phyloP scores from a whole-genome alignment of 1,140 invertebrate species.

The Chelonus insularis region DNA sequence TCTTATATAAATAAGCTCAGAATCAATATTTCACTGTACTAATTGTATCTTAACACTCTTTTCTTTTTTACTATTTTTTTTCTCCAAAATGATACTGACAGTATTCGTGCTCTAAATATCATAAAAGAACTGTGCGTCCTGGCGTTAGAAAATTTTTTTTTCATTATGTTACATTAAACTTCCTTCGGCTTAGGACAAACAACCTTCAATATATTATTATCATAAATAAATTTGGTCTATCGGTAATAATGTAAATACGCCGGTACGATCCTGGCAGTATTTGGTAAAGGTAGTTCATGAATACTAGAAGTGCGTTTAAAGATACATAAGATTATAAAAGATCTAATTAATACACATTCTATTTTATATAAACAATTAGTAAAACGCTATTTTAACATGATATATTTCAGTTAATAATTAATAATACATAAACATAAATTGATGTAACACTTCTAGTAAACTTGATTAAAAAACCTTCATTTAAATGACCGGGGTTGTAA shows the following conservation, averaged over 20 bases:
- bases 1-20: not conserved
- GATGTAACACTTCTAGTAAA: conserved; percentile 24
- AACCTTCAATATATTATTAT: conserved; percentile 61
- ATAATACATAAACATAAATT: conserved; percentile 1
- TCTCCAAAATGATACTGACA: not conserved
- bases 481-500: conserved; percentile 44
- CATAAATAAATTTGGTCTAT: conserved; percentile 63
- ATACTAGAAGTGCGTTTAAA: conserved; percentile 39
- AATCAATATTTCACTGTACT: not conserved
- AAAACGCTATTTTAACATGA: not conserved
- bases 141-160: conserved; percentile 54
- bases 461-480: conserved; percentile 42
- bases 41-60: not conserved
- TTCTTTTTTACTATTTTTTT: not conserved
- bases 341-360: not conserved
- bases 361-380: not conserved
- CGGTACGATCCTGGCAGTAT: conserved; percentile 58
- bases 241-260: conserved; percentile 61
- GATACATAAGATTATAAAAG: conserved; percentile 1
- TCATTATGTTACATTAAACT: conserved; percentile 57
- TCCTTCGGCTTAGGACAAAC: conserved; percentile 52
- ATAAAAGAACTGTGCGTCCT: conserved; percentile 50
- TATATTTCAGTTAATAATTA: not conserved
- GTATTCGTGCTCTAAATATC: conserved; percentile 5
- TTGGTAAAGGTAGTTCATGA: conserved; percentile 53